Conservation (phyloP, 2,888 invertebrate species). For the Lepetodrilus schrolli region DNA sequence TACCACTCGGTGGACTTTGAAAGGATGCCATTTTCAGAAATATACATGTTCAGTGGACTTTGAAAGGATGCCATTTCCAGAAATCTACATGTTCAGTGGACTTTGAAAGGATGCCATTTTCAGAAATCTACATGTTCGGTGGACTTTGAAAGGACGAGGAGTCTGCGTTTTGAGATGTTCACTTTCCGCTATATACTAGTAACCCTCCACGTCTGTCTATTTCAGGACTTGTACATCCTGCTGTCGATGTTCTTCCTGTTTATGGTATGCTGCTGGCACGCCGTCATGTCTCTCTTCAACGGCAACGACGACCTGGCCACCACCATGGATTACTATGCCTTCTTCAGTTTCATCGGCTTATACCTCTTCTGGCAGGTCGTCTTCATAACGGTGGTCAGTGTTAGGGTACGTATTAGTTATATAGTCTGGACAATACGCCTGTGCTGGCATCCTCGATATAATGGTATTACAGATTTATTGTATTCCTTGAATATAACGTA, state of each 20-base stretch:
- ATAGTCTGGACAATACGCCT: no score
- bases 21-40: no score
- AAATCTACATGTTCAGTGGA: no score
- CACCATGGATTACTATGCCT: constrained; percentile 59
- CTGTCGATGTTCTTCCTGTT: constrained; percentile 69
- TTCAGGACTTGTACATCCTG: constrained; percentile 72
- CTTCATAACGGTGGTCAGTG: constrained; percentile 58
- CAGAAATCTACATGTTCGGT: no score
- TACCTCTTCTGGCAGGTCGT: constrained; percentile 59
- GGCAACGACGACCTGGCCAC: constrained; percentile 40
- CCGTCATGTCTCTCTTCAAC: constrained; percentile 58
- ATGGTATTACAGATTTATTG: no score
- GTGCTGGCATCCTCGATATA: no score
- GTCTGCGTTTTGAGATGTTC: not conserved
- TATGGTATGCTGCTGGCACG: constrained; percentile 71
- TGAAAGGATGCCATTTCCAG: no score
- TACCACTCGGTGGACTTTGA: no score
- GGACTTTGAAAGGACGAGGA: no score
- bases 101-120: no score
- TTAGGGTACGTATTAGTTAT: constrained; percentile 58
- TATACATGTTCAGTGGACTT: no score
- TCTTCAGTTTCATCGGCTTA: constrained; percentile 58
- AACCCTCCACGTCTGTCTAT: not conserved
- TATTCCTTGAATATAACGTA: no score
- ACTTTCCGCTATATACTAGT: not conserved